phyloP scores from a whole-genome alignment of 2,888 invertebrate genomes.

The Dermolepida albohirtum region DNA sequence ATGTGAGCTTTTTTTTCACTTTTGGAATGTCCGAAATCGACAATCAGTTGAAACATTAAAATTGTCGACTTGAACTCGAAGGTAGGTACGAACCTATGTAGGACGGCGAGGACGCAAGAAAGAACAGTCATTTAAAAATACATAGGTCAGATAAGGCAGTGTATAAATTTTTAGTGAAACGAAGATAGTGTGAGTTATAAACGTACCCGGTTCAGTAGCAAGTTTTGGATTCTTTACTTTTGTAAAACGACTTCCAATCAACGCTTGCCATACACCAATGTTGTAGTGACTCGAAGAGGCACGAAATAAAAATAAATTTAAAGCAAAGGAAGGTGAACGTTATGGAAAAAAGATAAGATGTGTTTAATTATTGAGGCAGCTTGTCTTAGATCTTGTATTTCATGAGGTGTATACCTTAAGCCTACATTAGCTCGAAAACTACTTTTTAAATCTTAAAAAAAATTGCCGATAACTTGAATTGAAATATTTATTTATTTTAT shows the following conservation, averaged over 20 bases:
- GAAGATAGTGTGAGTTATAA: constrained; percentile 48
- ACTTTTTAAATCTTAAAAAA: too few species aligned
- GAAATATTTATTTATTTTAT: too few species aligned
- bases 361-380: constrained; percentile 49
- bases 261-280: constrained; percentile 27
- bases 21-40: constrained; percentile 42
- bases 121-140: constrained; percentile 29
- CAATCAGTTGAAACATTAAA: constrained; percentile 42
- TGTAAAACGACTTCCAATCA: constrained; percentile 48
- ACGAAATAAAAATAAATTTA: constrained; percentile 19
- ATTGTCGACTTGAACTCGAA: constrained; percentile 33
- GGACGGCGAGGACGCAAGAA: constrained; percentile 14
- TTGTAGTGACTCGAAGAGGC: background rate
- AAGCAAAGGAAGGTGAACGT: constrained; percentile 44
- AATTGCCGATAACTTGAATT: too few species aligned
- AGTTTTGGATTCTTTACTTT: constrained; percentile 50
- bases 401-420: background rate
- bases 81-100: constrained; percentile 12
- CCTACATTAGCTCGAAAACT: too few species aligned
- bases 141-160: constrained; percentile 47
- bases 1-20: constrained; percentile 9
- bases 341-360: constrained; percentile 47
- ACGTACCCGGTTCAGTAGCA: constrained; percentile 49
- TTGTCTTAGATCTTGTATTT: constrained; percentile 46
- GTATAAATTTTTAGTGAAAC: constrained; percentile 47